Conservation (phyloP, 2,888 invertebrate species). For the Digitonthophagus gazella region DNA sequence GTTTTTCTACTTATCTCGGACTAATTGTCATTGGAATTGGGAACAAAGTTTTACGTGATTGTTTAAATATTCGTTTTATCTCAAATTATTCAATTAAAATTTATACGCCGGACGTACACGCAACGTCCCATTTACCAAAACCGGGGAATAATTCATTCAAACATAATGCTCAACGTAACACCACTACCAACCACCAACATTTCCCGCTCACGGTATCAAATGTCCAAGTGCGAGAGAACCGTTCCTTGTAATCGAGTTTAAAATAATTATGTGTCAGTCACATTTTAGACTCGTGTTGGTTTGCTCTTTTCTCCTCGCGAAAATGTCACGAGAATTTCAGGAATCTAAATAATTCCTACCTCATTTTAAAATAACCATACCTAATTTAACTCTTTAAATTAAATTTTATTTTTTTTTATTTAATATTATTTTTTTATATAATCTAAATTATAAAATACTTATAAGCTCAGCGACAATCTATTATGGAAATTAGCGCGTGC, state of each 20-base stretch:
- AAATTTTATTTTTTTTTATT: too few species aligned
- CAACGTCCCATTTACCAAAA: too few species aligned
- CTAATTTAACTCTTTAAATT: too few species aligned
- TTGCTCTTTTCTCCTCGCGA: not conserved
- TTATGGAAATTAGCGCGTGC: not conserved
- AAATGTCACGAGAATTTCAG: not conserved
- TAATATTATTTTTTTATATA: too few species aligned
- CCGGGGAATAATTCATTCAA: not conserved
- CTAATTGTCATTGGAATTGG: too few species aligned
- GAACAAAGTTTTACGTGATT: too few species aligned
- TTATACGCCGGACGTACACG: not conserved
- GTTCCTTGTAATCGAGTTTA: conserved; percentile 27
- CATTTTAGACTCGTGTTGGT: conserved; percentile 21
- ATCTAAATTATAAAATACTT: too few species aligned
- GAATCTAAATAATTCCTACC: not conserved
- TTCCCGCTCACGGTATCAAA: conserved; percentile 24
- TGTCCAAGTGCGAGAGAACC: conserved; percentile 23
- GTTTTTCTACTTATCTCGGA: too few species aligned
- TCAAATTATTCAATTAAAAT: not conserved
- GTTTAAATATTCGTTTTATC: too few species aligned
- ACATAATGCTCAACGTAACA: not conserved
- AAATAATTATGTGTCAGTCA: conserved; percentile 30
- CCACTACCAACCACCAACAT: too few species aligned
- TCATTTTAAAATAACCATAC: too few species aligned
- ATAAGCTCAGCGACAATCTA: not conserved